phyloP scores from a whole-genome alignment of 2,113 vertebrate species.

The Sinocyclocheilus rhinocerous region DNA sequence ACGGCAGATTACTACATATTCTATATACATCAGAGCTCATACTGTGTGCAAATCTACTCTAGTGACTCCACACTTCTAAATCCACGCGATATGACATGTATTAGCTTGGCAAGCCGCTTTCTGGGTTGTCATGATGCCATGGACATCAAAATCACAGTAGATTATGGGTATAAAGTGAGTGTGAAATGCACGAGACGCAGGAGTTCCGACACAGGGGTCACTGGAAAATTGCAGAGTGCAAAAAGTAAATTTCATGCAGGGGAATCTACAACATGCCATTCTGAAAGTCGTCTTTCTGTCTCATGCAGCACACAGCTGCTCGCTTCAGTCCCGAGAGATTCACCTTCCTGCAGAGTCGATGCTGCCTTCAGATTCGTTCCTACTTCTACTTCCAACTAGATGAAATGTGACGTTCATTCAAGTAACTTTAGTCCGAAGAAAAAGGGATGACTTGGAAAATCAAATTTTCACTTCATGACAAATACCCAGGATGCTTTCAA shows the following conservation, averaged over 20 bases:
- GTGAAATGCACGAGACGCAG: neutral
- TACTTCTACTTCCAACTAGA: neutral
- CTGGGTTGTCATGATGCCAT: neutral
- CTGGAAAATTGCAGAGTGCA: neutral
- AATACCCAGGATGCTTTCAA: neutral
- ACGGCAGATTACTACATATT: slow-evolving; percentile 29
- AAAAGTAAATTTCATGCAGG: neutral
- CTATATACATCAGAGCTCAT: neutral
- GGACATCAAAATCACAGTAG: neutral
- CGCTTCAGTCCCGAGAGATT: neutral
- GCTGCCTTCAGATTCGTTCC: neutral
- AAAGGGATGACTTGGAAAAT: neutral
- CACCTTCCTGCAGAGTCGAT: neutral
- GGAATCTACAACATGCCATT: neutral
- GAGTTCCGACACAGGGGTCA: neutral
- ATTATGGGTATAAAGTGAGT: neutral
- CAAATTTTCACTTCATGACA: neutral
- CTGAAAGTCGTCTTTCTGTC: neutral
- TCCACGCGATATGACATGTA: neutral
- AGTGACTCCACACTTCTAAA: neutral
- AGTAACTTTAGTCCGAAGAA: neutral
- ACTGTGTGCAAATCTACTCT: neutral
- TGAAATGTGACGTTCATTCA: slow-evolving; percentile 1
- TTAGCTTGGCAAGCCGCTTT: slow-evolving; percentile 6
- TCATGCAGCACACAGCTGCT: neutral